phyloP scores from a whole-genome alignment of 2,113 vertebrate species.

The Triplophysa rosa region DNA sequence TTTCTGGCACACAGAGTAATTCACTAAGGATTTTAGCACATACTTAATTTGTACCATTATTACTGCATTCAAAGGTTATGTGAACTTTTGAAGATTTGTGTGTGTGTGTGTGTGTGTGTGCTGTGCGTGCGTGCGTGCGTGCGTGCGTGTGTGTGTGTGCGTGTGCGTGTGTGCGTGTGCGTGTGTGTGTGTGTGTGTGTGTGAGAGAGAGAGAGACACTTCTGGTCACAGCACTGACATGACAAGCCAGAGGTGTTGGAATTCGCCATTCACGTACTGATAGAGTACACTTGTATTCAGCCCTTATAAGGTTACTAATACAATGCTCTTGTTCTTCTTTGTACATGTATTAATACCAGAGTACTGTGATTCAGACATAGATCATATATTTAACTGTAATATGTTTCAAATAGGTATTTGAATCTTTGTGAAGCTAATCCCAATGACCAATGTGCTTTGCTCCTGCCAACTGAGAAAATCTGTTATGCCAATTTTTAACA shows the following conservation, averaged over 20 bases:
- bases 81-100: background rate
- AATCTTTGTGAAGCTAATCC: no score
- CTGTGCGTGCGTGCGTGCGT: no score
- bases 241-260: constrained; percentile 39
- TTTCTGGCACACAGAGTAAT: background rate
- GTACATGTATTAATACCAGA: background rate
- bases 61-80: background rate
- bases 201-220: background rate
- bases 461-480: no score
- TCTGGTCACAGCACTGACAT: background rate
- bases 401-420: no score
- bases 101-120: constrained; percentile 39
- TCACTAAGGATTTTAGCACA: background rate
- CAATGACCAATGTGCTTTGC: no score
- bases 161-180: constrained; percentile 28
- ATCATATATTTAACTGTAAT: background rate
- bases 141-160: background rate
- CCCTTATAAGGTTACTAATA: constrained; percentile 37
- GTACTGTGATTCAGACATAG: background rate
- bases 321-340: background rate
- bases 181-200: constrained; percentile 12
- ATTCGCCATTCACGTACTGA: constrained; percentile 40
- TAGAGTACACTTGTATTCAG: constrained; percentile 23
- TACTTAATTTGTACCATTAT: background rate
- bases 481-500: background rate